phyloP scores from a whole-genome alignment of 2,113 vertebrate species.

The Pangasianodon hypophthalmus region DNA sequence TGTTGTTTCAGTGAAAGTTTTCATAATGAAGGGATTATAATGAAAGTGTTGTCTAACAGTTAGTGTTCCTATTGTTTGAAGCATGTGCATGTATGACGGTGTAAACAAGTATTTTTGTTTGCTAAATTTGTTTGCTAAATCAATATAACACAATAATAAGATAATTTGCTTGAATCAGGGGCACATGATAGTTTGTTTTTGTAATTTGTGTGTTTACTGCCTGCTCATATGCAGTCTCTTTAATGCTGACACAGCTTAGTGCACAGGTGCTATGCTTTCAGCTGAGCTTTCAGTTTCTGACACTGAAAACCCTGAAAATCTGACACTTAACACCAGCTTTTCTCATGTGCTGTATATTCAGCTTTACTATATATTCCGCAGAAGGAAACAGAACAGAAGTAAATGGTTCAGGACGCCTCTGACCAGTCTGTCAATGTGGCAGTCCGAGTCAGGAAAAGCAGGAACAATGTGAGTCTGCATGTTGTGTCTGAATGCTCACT shows the following conservation, averaged over 20 bases:
- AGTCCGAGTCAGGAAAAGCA: constrained; percentile 65
- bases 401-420: constrained; percentile 46
- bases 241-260: neutral
- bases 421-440: constrained; percentile 46
- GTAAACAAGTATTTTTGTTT: too few species aligned
- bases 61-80: too few species aligned
- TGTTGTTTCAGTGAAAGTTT: neutral
- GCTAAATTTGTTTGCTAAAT: too few species aligned
- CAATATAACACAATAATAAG: neutral
- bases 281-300: neutral
- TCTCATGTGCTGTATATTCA: constrained; percentile 6
- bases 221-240: neutral
- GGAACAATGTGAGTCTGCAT: constrained; percentile 67
- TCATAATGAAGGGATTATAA: too few species aligned
- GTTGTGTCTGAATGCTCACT: constrained; percentile 69
- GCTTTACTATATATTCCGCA: neutral
- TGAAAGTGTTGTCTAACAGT: too few species aligned
- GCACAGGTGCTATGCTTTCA: neutral
- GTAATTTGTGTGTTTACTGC: neutral
- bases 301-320: constrained; percentile 7
- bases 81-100: too few species aligned
- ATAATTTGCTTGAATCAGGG: neutral
- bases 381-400: neutral
- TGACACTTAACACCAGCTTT: constrained; percentile 17
- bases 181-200: too few species aligned